These are phyloP conservation scores for Mystacornis crossleyi DNA, from an alignment of 2,113 vertebrate species.

Conservation along the genomic window DNA sequence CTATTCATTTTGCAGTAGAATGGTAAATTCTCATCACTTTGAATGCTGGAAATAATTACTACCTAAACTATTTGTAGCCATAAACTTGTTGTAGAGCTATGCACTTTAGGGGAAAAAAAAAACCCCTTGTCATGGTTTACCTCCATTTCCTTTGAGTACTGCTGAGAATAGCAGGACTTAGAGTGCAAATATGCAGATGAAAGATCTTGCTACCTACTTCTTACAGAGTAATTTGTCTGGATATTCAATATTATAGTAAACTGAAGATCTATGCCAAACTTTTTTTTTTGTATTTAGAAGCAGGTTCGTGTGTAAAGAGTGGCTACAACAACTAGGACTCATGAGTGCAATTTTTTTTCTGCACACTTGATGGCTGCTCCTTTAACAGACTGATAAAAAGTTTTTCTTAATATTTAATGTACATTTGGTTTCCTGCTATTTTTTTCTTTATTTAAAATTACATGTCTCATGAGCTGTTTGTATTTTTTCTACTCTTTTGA, in stretches of 20 bases:
- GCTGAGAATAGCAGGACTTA: not conserved
- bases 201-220: not conserved
- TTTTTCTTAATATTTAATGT: not conserved
- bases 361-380: not conserved
- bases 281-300: not conserved
- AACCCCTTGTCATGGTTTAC: not conserved
- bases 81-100: not conserved
- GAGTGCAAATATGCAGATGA: not conserved
- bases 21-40: not conserved
- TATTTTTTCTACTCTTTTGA: not conserved
- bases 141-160: not conserved
- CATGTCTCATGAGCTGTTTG: not conserved
- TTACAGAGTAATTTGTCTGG: not conserved
- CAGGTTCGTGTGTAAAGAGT: not conserved
- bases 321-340: not conserved
- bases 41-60: not conserved
- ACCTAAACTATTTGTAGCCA: not conserved
- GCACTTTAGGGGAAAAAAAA: rapidly evolving
- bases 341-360: not conserved
- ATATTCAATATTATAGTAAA: not conserved
- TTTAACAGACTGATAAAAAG: not conserved
- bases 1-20: not conserved
- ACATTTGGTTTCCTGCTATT: not conserved
- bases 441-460: not conserved
- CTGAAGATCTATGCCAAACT: not conserved